phyloP scores from a whole-genome alignment of 2,888 invertebrate species.

The Stenichneumon culpator region DNA sequence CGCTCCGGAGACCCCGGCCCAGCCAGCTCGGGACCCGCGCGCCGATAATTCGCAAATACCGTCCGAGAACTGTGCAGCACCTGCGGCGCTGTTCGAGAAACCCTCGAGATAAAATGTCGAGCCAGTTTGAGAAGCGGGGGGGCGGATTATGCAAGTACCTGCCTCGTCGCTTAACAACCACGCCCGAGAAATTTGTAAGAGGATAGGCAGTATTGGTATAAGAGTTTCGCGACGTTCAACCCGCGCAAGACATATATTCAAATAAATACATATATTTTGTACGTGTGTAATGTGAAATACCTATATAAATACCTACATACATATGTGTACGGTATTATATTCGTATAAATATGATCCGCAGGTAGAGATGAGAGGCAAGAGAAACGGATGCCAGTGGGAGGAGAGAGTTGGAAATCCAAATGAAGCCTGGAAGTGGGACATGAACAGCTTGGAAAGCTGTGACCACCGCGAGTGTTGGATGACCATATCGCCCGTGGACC shows the following conservation, averaged over 20 bases:
- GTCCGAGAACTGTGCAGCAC: constrained; percentile 20
- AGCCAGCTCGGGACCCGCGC: constrained; percentile 31
- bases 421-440: constrained; percentile 23
- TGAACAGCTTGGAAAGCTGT: constrained; percentile 33
- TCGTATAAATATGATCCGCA: not conserved
- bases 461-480: constrained; percentile 25
- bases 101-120: constrained; percentile 63
- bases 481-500: constrained; percentile 27
- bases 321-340: not conserved
- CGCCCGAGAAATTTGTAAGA: not conserved
- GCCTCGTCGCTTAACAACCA: constrained; percentile 19
- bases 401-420: constrained; percentile 7
- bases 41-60: constrained; percentile 62
- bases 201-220: not conserved
- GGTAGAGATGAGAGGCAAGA: not conserved
- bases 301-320: not conserved
- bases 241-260: not conserved
- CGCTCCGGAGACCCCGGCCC: constrained; percentile 13
- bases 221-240: not conserved
- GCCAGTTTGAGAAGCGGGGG: constrained; percentile 28
- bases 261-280: not conserved
- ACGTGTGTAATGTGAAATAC: not conserved
- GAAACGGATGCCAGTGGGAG: constrained; percentile 3
- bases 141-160: constrained; percentile 48
- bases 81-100: constrained; percentile 24